phyloP scores from a whole-genome alignment of 2,113 vertebrate species.

The Microcebus ravelobensis region DNA sequence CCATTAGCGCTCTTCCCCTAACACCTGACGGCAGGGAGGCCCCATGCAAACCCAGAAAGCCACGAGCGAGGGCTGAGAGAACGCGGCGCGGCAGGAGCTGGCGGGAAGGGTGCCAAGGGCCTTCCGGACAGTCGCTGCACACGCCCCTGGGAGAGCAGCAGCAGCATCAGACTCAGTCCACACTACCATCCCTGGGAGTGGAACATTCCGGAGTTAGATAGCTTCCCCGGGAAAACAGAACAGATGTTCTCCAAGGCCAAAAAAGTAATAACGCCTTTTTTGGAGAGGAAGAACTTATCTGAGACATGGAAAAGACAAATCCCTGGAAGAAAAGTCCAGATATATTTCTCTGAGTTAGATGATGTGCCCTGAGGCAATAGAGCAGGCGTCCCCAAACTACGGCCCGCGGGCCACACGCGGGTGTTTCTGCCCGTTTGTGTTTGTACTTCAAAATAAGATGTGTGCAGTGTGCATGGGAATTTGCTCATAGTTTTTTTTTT shows the following conservation, averaged over 20 bases:
- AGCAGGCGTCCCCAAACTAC: too few relatives aligned
- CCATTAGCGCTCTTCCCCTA: neutral
- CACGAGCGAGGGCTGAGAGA: neutral
- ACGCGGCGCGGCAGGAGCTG: neutral
- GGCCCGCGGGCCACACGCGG: too few relatives aligned
- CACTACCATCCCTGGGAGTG: neutral
- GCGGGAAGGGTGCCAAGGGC: neutral
- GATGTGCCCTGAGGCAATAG: neutral
- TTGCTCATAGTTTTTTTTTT: too few relatives aligned
- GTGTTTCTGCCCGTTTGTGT: too few relatives aligned
- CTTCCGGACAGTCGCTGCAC: neutral
- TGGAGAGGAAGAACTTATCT: constrained; percentile 51
- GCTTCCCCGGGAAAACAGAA: constrained; percentile 64
- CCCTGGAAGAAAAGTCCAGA: neutral
- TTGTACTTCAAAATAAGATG: too few relatives aligned
- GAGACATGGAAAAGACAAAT: constrained; percentile 40
- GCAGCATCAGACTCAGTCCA: neutral
- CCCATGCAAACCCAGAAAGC: neutral
- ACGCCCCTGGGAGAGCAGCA: neutral
- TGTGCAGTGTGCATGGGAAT: too few relatives aligned
- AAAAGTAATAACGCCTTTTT: constrained; percentile 58
- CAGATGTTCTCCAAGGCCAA: neutral
- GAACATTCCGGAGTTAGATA: constrained; percentile 42
- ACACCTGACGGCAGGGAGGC: neutral
- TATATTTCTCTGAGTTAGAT: neutral